Conservation (phyloP, 2,888 invertebrate species). For the Cephus nigrinus region DNA sequence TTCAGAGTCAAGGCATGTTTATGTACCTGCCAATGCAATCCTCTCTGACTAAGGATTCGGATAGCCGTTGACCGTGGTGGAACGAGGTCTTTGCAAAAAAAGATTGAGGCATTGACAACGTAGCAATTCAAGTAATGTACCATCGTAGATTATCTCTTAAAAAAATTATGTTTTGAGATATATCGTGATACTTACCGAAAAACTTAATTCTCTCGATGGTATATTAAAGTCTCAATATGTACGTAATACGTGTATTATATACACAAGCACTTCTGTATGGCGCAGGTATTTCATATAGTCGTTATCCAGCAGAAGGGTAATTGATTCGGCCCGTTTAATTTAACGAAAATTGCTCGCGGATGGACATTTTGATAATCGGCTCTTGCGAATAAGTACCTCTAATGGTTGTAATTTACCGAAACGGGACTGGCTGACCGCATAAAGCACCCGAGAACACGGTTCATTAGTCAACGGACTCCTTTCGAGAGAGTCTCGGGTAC, state of each 20-base stretch:
- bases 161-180: neutral
- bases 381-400: slow-evolving; percentile 55
- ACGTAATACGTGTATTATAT: neutral
- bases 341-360: slow-evolving; percentile 56
- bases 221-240: neutral
- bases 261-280: neutral
- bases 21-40: slow-evolving; percentile 7
- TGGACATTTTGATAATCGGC: slow-evolving; percentile 51
- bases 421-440: slow-evolving; percentile 54
- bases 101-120: neutral
- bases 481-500: slow-evolving; percentile 14
- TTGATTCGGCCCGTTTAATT: slow-evolving; percentile 63
- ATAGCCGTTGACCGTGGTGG: neutral
- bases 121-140: neutral
- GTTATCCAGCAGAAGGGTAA: slow-evolving; percentile 37
- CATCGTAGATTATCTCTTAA: neutral
- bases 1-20: slow-evolving; percentile 2
- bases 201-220: neutral
- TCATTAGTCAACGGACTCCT: slow-evolving; percentile 44
- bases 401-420: slow-evolving; percentile 62
- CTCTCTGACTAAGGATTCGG: slow-evolving; percentile 3
- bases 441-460: slow-evolving; percentile 55
- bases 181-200: neutral
- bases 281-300: neutral
- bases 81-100: slow-evolving; percentile 1